Conservation (phyloP, 2,113 vertebrate species). For the Beaufortia kweichowensis region DNA sequence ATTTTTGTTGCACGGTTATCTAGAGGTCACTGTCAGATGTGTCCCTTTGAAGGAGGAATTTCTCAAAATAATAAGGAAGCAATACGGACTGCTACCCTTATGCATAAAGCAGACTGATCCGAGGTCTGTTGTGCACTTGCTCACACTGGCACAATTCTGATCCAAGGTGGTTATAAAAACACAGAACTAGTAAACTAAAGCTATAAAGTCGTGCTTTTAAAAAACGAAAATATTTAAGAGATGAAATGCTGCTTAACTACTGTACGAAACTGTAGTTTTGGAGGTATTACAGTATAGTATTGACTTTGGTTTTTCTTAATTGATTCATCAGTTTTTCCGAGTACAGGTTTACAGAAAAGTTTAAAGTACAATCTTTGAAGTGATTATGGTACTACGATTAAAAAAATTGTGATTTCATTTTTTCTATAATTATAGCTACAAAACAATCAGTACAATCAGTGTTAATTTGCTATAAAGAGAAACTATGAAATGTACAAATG, state of each 20-base stretch:
- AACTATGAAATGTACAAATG: conserved; percentile 16
- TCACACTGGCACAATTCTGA: not conserved
- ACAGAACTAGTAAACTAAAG: not conserved
- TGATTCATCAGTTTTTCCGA: not conserved
- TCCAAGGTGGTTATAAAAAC: not conserved
- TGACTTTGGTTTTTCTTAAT: conserved; percentile 37
- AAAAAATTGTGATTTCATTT: conserved; percentile 15
- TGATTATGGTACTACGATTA: conserved; percentile 9
- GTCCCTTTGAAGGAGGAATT: not conserved
- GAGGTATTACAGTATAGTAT: conserved; percentile 33
- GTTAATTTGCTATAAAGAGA: conserved; percentile 17
- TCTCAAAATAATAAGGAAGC: conserved; percentile 10
- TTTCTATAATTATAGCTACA: conserved; percentile 27
- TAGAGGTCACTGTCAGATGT: not conserved
- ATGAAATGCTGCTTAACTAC: not conserved
- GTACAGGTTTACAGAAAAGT: conserved; percentile 24
- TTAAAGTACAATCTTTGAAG: conserved; percentile 34
- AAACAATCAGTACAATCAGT: conserved; percentile 27
- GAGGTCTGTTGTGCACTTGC: not conserved
- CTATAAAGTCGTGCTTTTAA: not conserved
- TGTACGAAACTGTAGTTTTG: conserved; percentile 8
- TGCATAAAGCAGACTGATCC: not conserved
- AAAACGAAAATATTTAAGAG: not conserved
- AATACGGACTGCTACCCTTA: conserved; percentile 8
- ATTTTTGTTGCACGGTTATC: not conserved